Evolutionary conservation across 2,113 vertebrate species (phyloP).

Genomic region (Eretmodus cyanostictus): DNA sequence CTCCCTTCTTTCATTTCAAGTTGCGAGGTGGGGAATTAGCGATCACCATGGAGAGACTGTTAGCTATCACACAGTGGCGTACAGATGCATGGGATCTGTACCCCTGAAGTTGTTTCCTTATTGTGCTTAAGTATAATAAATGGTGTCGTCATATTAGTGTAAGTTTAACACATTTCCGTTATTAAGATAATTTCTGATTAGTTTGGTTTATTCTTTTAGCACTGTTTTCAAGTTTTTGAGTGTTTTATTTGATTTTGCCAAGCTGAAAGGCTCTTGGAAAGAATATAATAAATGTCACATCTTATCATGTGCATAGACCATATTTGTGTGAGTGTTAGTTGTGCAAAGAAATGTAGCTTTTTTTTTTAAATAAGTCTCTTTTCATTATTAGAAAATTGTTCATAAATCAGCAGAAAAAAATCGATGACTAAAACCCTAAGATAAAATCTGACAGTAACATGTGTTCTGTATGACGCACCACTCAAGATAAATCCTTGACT

Average conservation of each 20-base stretch:
- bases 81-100: not conserved
- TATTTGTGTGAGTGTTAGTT: not conserved
- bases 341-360: not conserved
- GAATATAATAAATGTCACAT: not conserved
- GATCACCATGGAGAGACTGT: conserved; percentile 24
- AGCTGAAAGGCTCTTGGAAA: not conserved
- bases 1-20: conserved; percentile 20
- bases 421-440: not conserved
- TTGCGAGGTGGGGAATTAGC: conserved; percentile 10
- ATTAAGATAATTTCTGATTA: not conserved
- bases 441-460: not conserved
- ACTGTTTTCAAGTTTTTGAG: not conserved
- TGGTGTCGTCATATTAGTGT: not conserved
- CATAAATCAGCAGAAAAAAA: not conserved
- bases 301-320: not conserved
- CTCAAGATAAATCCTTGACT: not conserved
- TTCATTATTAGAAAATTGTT: not conserved
- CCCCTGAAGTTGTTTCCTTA: not conserved
- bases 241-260: not conserved
- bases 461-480: not conserved
- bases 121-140: not conserved
- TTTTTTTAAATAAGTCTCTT: not conserved
- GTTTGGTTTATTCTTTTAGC: not conserved
- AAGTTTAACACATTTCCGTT: not conserved
- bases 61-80: not conserved